Base-by-base conservation (phyloP, 2,797 vertebrate genomes). In the Tinamus major region DNA sequence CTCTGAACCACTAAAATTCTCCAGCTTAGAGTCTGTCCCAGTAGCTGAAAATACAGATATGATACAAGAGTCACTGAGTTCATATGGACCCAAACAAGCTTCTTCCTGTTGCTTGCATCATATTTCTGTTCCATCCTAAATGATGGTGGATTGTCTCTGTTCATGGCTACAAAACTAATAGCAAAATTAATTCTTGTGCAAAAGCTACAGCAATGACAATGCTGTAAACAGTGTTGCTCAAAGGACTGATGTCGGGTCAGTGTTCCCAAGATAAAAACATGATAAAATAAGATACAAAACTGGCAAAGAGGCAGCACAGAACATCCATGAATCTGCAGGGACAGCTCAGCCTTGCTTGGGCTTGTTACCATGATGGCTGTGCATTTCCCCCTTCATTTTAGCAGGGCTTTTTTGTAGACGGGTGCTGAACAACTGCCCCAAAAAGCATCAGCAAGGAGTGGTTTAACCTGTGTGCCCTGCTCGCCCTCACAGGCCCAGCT, bases 401-500 rank as follows among this genome's bases (percentile, higher is more conserved):
- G 12, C 15, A 12, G n/a, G 0, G 9, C 26, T 23, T 49, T 49
- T 19, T 24, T 5, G 48, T 49, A 49, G 48, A 2, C 24, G 46
- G 26, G 4, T 79, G 51, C 65, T 70, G 61, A 24, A 6, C 39
- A 37, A 10, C 1, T 1, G 33, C 9, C 48, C 0, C 5, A 4
- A 6, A 6, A 26, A 53, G 8, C 23, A 5, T 24, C 46, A 44
- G 49, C 56, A 8, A 29, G 67, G 31, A 39, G 35, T 3, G 29
- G n/a, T 29, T 90, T 13, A 24, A 56, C 59, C 65, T 77, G 68
- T 13, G 3, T 33, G 3, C 41, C 37, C 24, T 75, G 80, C 44
- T 87, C 7, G 2, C 26, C 31, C 35, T 26, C 33, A n/a, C 89
- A 98, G 98, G 88, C 94, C 12, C 98, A 98, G 91, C 94, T 98